Percentiles rank a stretch among this genome's conserved stretches.
Conservation (phyloP, 2,113 vertebrate species). For the Actenoides lindsayi region DNA sequence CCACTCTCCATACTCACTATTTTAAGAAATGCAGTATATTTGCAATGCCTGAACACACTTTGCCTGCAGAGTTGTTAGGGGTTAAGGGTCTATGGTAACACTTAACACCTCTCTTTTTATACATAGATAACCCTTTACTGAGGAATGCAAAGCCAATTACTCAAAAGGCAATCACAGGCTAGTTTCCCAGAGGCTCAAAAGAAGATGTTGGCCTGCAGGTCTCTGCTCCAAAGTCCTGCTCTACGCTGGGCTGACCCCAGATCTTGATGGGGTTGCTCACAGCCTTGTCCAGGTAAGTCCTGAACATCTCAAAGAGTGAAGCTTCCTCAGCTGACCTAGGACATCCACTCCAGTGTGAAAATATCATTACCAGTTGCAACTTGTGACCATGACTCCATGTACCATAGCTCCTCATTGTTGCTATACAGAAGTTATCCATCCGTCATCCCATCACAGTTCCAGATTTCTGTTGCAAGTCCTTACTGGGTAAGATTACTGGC, state of each 20-base stretch:
- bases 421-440: neutral
- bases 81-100: neutral
- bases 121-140: neutral
- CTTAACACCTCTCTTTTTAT: neutral
- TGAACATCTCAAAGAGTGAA: neutral
- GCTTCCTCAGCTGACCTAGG: neutral
- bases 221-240: neutral
- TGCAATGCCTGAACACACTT: neutral
- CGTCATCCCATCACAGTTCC: neutral
- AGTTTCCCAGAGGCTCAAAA: neutral
- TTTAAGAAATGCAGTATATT: neutral
- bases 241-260: neutral
- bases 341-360: neutral
- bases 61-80: neutral
- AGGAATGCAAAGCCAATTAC: neutral
- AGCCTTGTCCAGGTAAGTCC: neutral
- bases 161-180: neutral
- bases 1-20: neutral
- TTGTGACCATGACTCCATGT: fast-evolving
- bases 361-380: neutral
- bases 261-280: neutral
- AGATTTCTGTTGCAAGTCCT: neutral
- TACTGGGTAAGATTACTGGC: neutral
- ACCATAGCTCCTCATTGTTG: neutral
- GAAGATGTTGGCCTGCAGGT: neutral